phyloP scores from a whole-genome alignment of 37 sponge, comb jelly and placozoan species.

The Diacarnus erythraeanus region DNA sequence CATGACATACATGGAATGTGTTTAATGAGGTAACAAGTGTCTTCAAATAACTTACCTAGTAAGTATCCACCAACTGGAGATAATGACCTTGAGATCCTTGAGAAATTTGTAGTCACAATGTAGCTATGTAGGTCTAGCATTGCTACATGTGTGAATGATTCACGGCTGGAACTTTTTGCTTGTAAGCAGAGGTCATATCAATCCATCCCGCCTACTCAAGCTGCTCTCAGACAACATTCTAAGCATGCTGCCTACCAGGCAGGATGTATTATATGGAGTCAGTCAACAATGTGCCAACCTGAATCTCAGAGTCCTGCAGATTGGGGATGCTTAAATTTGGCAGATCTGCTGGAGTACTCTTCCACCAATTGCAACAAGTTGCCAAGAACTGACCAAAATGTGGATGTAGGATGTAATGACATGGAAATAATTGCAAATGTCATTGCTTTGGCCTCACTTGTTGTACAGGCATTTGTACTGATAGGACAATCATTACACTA shows the following conservation, averaged over 20 bases:
- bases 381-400: no score
- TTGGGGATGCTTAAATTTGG: neutral
- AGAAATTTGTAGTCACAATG: constrained; percentile 1
- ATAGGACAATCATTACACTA: neutral
- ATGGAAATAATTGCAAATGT: no score
- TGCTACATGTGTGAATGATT: neutral
- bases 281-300: constrained; percentile 2
- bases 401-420: no score
- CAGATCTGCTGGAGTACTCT: neutral
- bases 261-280: neutral
- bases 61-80: neutral
- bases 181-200: neutral
- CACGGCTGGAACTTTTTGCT: neutral
- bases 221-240: neutral
- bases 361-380: neutral
- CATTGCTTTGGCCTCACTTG: neutral
- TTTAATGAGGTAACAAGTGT: neutral
- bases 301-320: constrained; percentile 4
- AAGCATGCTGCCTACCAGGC: constrained; percentile 4
- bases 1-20: constrained; percentile 1
- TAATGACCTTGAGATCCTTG: neutral
- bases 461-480: neutral
- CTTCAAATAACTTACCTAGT: neutral
- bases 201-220: neutral
- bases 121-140: neutral